Percentiles rank a stretch among this genome's conserved stretches.
Conservation (phyloP, 2,113 vertebrate genomes). For the Malurus cyaneus region DNA sequence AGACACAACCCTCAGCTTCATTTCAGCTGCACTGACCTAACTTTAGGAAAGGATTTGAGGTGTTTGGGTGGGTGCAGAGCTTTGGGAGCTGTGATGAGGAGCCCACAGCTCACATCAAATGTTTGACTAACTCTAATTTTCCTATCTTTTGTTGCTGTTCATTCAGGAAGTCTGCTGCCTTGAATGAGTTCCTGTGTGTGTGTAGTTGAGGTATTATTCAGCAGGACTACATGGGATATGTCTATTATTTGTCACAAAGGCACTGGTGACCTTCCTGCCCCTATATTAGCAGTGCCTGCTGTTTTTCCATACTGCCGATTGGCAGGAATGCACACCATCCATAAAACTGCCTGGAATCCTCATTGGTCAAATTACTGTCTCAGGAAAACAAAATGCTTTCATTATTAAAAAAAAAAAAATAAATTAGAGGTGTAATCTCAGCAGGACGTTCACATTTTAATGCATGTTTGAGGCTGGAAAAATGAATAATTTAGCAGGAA, state of each 20-base stretch:
- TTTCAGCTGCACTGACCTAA: background rate
- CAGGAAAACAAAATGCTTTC: background rate
- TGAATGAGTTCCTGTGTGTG: background rate
- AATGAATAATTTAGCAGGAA: background rate
- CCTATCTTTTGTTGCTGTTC: background rate
- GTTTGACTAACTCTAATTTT: background rate
- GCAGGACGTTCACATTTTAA: background rate
- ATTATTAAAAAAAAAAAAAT: background rate
- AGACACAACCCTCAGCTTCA: background rate
- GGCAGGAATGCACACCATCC: background rate
- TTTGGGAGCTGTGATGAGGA: background rate
- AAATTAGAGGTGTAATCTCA: background rate
- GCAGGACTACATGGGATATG: background rate
- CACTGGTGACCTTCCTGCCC: constrained; percentile 10
- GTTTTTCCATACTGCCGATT: background rate
- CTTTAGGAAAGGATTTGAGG: background rate
- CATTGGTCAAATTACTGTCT: background rate
- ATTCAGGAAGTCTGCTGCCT: background rate
- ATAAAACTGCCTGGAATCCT: background rate
- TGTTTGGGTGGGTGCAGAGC: background rate
- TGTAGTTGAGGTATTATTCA: background rate
- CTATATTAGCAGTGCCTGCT: background rate
- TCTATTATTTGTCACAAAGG: background rate
- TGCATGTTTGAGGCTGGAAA: background rate
- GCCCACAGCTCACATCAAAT: background rate